These are phyloP conservation scores for Cremastobaeus sp. DNA, from an alignment of 2,888 invertebrate species.

Conservation along the genomic window DNA sequence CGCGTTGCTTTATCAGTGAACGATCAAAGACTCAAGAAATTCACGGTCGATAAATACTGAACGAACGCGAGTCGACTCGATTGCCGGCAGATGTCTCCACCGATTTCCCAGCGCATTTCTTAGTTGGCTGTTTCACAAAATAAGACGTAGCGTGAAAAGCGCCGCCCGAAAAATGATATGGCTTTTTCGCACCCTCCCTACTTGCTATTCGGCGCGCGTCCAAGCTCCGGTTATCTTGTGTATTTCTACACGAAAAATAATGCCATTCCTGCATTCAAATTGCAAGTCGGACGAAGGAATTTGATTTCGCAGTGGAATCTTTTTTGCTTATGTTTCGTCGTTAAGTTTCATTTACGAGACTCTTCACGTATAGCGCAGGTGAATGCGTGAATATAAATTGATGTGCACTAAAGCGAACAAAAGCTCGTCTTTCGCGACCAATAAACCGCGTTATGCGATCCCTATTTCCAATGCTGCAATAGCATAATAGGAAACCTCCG, in stretches of 20 bases:
- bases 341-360: slow-evolving; percentile 46
- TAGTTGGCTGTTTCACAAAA: too few relatives aligned
- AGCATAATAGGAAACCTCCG: slow-evolving; percentile 23
- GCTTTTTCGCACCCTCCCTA: background rate
- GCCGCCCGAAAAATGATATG: background rate
- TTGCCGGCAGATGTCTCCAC: slow-evolving; percentile 38
- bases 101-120: too few relatives aligned
- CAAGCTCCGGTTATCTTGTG: too few relatives aligned
- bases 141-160: background rate
- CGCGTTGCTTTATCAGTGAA: slow-evolving; percentile 24
- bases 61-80: slow-evolving; percentile 32
- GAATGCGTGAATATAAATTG: slow-evolving; percentile 45
- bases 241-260: too few relatives aligned
- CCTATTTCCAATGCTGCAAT: slow-evolving; percentile 19
- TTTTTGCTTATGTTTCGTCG: slow-evolving; percentile 22
- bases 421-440: slow-evolving; percentile 50
- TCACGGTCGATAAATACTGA: slow-evolving; percentile 33
- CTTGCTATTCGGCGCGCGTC: background rate
- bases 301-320: slow-evolving; percentile 9
- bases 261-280: too few relatives aligned
- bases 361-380: slow-evolving; percentile 34
- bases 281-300: too few relatives aligned
- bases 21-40: slow-evolving; percentile 23
- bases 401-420: slow-evolving; percentile 46
- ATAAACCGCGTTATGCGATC: slow-evolving; percentile 51